phyloP scores from a whole-genome alignment of 2,797 vertebrate genomes.

The Chrosomus eos region DNA sequence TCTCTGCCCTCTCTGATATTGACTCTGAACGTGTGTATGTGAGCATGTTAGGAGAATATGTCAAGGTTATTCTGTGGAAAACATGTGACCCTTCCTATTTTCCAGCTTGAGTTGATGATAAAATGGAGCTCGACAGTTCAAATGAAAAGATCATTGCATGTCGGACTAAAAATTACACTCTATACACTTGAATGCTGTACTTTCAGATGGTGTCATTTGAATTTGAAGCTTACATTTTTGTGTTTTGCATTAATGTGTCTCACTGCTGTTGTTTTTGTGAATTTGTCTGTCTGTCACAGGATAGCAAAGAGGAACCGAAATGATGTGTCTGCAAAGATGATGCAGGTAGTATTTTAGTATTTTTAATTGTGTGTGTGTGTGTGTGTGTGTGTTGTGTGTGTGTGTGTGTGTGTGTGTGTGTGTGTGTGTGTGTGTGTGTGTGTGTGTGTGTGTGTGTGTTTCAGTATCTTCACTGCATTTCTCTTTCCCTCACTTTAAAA shows the following conservation, averaged over 20 bases:
- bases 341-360: constrained; percentile 25
- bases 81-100: constrained; percentile 42
- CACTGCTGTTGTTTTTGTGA: constrained; percentile 32
- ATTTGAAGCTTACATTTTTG: background rate
- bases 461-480: background rate
- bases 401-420: background rate
- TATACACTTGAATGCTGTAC: constrained; percentile 3
- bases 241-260: constrained; percentile 5
- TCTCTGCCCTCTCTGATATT: constrained; percentile 15
- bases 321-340: constrained; percentile 33
- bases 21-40: background rate
- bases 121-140: constrained; percentile 47
- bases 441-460: background rate
- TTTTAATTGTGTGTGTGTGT: constrained; percentile 1
- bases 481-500: background rate
- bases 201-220: constrained; percentile 9
- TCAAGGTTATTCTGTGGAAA: constrained; percentile 34
- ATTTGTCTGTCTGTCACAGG: constrained; percentile 46
- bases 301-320: constrained; percentile 29
- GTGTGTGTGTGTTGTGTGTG: background rate
- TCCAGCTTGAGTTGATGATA: constrained; percentile 38
- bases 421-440: background rate
- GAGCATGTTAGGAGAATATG: constrained; percentile 9
- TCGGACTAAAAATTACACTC: constrained; percentile 17
- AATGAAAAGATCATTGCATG: constrained; percentile 45